Conservation (phyloP, 2,888 invertebrate species). For the Scaptomyza tumidula region DNA sequence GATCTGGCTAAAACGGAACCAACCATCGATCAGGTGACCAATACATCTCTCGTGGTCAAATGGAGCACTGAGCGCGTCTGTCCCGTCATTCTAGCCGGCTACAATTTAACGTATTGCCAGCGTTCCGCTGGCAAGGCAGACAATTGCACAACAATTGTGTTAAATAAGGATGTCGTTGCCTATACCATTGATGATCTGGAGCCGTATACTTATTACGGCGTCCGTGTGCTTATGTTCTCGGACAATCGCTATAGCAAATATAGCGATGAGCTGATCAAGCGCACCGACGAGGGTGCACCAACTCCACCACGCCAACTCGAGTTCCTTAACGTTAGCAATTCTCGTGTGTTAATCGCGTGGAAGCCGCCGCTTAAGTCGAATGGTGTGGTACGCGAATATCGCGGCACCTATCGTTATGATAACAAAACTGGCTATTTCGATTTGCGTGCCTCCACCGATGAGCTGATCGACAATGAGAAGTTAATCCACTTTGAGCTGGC, state of each 20-base stretch:
- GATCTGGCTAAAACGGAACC: conserved; percentile 82
- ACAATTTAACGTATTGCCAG: conserved; percentile 90
- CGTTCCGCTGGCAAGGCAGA: conserved; percentile 54
- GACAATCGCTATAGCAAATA: conserved; percentile 86
- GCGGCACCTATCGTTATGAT: conserved; percentile 32
- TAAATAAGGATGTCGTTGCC: conserved; percentile 68
- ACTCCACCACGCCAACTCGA: conserved; percentile 84
- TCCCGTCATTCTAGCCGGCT: conserved; percentile 90
- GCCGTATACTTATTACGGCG: conserved; percentile 91
- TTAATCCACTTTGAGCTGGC: conserved; percentile 68
- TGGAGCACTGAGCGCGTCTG: conserved; percentile 93
- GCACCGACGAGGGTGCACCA: conserved; percentile 90
- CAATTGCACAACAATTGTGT: conserved; percentile 59
- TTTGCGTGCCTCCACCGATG: conserved; percentile 34
- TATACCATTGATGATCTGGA: conserved; percentile 88
- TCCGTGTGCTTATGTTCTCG: conserved; percentile 88
- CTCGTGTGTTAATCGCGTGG: conserved; percentile 83
- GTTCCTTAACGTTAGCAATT: conserved; percentile 35
- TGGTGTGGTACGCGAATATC: conserved; percentile 86
- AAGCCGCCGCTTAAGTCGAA: conserved; percentile 89
- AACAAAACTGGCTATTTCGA: conserved; percentile 42
- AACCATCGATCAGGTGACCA: conserved; percentile 58
- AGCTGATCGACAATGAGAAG: conserved; percentile 58
- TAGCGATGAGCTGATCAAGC: conserved; percentile 87
- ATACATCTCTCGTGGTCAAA: conserved; percentile 86